Conservation (phyloP, 2,888 invertebrate species). For the Pardosa pseudoannulata region DNA sequence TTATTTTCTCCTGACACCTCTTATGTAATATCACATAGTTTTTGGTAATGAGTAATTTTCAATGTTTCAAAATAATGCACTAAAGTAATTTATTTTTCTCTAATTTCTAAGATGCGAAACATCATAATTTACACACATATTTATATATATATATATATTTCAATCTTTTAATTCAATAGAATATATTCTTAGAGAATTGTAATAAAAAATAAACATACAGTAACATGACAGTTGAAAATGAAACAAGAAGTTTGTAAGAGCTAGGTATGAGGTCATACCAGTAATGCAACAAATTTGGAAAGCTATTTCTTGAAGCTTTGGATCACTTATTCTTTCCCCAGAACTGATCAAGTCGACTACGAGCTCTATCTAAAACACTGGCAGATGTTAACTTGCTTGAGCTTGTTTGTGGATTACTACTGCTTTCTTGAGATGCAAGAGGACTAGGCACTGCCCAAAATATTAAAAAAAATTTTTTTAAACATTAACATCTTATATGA, state of each 20-base stretch:
- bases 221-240: constrained; percentile 8
- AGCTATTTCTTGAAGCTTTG: constrained; percentile 13
- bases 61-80: too few relatives aligned
- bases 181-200: background rate
- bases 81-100: background rate
- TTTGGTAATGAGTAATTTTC: too few relatives aligned
- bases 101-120: background rate
- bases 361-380: constrained; percentile 88
- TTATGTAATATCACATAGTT: too few relatives aligned
- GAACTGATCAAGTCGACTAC: constrained; percentile 89
- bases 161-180: background rate
- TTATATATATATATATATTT: background rate
- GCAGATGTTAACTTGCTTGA: constrained; percentile 80
- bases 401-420: constrained; percentile 13
- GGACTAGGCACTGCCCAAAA: constrained; percentile 59
- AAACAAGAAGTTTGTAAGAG: constrained; percentile 12
- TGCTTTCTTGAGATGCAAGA: constrained; percentile 36
- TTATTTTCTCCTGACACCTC: too few relatives aligned
- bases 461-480: too few relatives aligned
- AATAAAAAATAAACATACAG: background rate
- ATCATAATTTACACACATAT: background rate
- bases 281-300: constrained; percentile 6
- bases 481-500: too few relatives aligned
- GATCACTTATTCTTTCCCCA: constrained; percentile 82
- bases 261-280: constrained; percentile 8